phyloP scores from a whole-genome alignment of 1,140 invertebrate species.

The Drosophila orosa region DNA sequence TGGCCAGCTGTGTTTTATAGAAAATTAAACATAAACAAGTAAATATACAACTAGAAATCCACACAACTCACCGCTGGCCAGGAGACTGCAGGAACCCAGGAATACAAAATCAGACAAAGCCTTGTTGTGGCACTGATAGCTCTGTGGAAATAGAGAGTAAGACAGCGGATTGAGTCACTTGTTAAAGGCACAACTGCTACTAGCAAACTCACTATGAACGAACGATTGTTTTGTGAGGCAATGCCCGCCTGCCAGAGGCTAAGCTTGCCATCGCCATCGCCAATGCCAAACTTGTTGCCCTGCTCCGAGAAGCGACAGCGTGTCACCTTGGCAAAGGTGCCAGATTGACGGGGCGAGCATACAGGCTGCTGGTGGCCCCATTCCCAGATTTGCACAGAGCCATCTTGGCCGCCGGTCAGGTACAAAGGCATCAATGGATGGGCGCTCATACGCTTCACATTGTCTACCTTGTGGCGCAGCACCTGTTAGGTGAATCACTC shows the following conservation, averaged over 20 bases:
- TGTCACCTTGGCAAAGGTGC: slow-evolving; percentile 97
- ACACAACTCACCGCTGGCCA: slow-evolving; percentile 91
- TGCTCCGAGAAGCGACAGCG: slow-evolving; percentile 97
- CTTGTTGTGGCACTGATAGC: slow-evolving; percentile 98
- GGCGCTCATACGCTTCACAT: slow-evolving; percentile 96
- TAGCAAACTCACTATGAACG: slow-evolving; percentile 95
- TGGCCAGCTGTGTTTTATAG: slow-evolving; percentile 90
- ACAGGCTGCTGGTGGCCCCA: slow-evolving; percentile 97
- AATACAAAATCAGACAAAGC: slow-evolving; percentile 99
- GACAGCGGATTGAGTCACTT: no score
- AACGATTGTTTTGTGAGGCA: slow-evolving; percentile 91
- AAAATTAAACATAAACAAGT: not conserved
- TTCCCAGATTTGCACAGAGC: slow-evolving; percentile 98
- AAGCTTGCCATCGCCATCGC: slow-evolving; percentile 95
- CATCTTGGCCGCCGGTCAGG: slow-evolving; percentile 98
- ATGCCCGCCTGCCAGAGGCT: slow-evolving; percentile 97
- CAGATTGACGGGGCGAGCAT: slow-evolving; percentile 92
- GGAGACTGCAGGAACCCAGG: slow-evolving; percentile 97
- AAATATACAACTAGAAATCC: not conserved
- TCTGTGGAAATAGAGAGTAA: slow-evolving; percentile 87
- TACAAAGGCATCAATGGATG: slow-evolving; percentile 98
- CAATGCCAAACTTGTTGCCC: slow-evolving; percentile 99
- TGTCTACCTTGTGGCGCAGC: slow-evolving; percentile 94
- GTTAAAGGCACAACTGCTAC: not conserved
- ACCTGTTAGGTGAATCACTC: slow-evolving; percentile 85